A percentile compares a stretch with the other conserved stretches of the same genome.
These are phyloP conservation scores for Catamblyrhynchus diadema DNA, from an alignment of 2,797 vertebrate genomes.

Conservation along the genomic window DNA sequence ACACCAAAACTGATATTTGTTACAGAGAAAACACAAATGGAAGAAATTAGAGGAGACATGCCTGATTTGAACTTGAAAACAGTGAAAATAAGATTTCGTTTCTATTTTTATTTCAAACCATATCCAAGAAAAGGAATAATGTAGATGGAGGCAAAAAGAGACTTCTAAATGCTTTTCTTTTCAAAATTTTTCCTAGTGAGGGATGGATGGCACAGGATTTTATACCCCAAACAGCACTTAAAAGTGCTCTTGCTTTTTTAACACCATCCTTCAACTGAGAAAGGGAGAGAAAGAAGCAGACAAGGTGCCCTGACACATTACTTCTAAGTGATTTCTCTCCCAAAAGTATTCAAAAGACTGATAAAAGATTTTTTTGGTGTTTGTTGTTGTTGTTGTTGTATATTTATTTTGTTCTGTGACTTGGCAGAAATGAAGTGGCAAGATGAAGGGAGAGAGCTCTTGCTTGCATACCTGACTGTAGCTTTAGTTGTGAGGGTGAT, in stretches of 20 bases:
- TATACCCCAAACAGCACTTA: slow-evolving; percentile 23
- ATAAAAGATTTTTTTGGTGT: background rate
- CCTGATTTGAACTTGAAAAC: slow-evolving; percentile 34
- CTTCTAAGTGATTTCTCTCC: slow-evolving; percentile 35
- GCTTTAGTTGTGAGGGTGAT: slow-evolving; percentile 8
- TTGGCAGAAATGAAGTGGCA: slow-evolving; percentile 6
- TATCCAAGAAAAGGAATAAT: slow-evolving; percentile 4
- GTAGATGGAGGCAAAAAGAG: slow-evolving; percentile 8
- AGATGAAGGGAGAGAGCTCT: slow-evolving; percentile 27
- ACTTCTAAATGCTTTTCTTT: slow-evolving; percentile 30
- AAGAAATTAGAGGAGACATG: slow-evolving; percentile 13
- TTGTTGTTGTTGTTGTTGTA: background rate
- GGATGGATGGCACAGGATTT: slow-evolving; percentile 36
- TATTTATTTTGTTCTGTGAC: slow-evolving; percentile 38
- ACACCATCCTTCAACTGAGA: background rate
- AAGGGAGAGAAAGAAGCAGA: background rate
- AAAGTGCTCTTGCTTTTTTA: slow-evolving; percentile 43
- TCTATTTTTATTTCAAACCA: slow-evolving; percentile 53
- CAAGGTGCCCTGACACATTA: slow-evolving; percentile 16
- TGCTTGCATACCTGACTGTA: background rate
- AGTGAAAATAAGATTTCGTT: slow-evolving; percentile 49
- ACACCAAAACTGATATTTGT: background rate
- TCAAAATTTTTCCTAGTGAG: background rate
- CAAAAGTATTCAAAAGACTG: slow-evolving; percentile 6
- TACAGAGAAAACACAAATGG: background rate